Evolutionary conservation across 2,888 invertebrate species (phyloP), one percentile per base, ranked within the genome.

Genomic region (Helicoverpa assulta): DNA sequence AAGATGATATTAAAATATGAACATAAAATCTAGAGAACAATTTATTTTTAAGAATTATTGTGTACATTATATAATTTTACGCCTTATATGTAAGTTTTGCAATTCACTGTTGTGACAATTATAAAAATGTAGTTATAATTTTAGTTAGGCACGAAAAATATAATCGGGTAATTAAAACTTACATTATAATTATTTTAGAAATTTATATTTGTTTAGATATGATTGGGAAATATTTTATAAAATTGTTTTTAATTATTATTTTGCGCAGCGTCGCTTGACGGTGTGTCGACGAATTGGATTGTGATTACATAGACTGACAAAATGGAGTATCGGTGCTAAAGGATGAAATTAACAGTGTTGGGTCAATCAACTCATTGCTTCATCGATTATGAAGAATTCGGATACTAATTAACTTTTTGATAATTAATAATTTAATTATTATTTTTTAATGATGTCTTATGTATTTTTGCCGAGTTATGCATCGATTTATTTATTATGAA

Each of bases 1-100:
- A 95, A 95, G 94, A 94, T 93, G 92, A 93, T 94, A 93, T 94
- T 93, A 90, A 76, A 89, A 89, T 86, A 77, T 86, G 84, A 82
- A 88, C 81, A 84, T 89, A 86, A 86, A 87, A 78, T 85, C 57
- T 87, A 86, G 73, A 87, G 82, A 87, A 76, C 87, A 88, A 88
- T 81, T 85, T 86, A 86, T 82, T 85, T 26, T 79, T 88, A 86
- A 85, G 84, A 81, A 81, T 70, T 80, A 80, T 76, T 59, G 67
- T 83, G 78, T 85, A 84, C 78, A 81, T 80, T 84, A 75, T 75
- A 75, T 75, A 75, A 43, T 75, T 72, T 75, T 75, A 72, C 19
- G 68, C 26, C 52, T 43, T 76, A 61, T 8, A 57, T 47, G 40
- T 82, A 82, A 77, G 73, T 77, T 82, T 73, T 80, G 84, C 83